These are phyloP conservation scores for Gibbula magus DNA, from an alignment of 2,888 invertebrate species.

Conservation along the genomic window DNA sequence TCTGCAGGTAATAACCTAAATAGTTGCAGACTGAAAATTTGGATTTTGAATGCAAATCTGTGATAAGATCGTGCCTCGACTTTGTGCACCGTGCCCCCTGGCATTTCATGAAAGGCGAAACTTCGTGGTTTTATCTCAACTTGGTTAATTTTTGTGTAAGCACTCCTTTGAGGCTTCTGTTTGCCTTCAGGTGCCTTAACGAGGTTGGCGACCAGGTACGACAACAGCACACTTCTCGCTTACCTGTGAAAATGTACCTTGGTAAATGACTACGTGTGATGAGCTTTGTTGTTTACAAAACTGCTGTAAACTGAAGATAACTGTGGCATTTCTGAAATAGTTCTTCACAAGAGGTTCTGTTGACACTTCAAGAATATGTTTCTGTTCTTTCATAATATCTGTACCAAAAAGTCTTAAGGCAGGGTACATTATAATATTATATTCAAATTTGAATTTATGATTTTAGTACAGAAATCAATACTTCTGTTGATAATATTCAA, in stretches of 20 bases:
- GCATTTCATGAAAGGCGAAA: background rate
- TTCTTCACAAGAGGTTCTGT: too few relatives aligned
- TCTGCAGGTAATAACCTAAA: conserved; percentile 7
- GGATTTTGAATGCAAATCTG: background rate
- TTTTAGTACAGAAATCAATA: too few relatives aligned
- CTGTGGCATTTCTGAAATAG: too few relatives aligned
- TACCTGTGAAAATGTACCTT: background rate
- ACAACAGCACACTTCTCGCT: conserved; percentile 19
- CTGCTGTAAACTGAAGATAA: too few relatives aligned
- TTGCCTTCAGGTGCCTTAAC: conserved; percentile 12
- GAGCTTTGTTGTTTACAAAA: too few relatives aligned
- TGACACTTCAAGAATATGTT: too few relatives aligned
- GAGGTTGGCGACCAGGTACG: background rate
- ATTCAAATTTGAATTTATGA: too few relatives aligned
- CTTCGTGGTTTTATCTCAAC: conserved; percentile 2
- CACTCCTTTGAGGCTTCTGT: conserved; percentile 7
- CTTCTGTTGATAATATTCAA: too few relatives aligned
- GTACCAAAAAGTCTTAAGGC: too few relatives aligned
- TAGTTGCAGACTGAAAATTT: background rate
- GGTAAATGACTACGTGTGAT: too few relatives aligned
- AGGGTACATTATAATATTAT: too few relatives aligned
- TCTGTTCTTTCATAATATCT: too few relatives aligned
- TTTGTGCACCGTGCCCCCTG: background rate
- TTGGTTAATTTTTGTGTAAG: conserved; percentile 17
- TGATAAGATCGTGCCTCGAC: background rate